Evolutionary conservation across 1,140 invertebrate genomes (phyloP).

Genomic region (Agrypnia vestita): DNA sequence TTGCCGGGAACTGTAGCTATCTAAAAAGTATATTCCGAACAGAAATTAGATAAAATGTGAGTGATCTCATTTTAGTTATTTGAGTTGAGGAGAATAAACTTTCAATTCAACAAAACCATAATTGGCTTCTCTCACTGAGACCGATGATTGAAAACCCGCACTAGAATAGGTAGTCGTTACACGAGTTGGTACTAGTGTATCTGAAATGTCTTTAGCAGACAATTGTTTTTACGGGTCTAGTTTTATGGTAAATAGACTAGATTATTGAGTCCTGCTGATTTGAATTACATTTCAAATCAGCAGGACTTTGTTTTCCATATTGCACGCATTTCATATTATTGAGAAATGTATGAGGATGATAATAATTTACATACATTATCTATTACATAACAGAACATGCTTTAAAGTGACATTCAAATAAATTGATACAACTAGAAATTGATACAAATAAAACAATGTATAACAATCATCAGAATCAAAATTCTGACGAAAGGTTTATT

Average conservation of each 20-base stretch:
- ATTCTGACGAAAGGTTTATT: no score
- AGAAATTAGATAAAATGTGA: no score
- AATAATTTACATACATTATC: no score
- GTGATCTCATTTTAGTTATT: no score
- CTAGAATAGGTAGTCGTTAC: neutral
- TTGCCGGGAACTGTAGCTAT: no score
- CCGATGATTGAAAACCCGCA: neutral
- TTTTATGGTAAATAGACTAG: neutral
- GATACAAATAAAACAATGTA: no score
- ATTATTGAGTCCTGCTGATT: neutral
- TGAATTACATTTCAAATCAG: neutral
- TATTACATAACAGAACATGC: no score
- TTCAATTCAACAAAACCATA: neutral
- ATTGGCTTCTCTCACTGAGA: neutral
- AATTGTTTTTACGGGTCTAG: neutral
- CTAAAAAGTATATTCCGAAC: no score
- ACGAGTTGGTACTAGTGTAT: constrained; percentile 12
- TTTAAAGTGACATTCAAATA: no score
- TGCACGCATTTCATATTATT: neutral
- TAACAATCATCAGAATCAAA: no score
- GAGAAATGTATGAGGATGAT: no score
- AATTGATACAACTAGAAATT: no score
- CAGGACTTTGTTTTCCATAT: neutral
- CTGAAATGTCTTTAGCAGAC: constrained; percentile 2
- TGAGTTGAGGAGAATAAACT: neutral